phyloP scores from a whole-genome alignment of 2,888 invertebrate species.

The Sphaeridia pumilis region DNA sequence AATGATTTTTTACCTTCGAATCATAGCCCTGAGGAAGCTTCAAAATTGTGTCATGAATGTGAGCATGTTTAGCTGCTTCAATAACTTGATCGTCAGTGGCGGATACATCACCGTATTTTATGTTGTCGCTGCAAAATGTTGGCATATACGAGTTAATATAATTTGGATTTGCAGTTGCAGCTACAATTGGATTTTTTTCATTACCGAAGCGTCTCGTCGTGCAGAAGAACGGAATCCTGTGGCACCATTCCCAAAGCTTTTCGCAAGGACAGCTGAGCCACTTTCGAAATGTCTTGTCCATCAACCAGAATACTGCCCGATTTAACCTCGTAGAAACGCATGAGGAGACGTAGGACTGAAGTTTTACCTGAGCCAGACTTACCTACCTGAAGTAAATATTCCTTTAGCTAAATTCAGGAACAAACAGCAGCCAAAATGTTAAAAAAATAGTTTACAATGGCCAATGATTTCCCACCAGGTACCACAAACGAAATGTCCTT shows the following conservation, averaged over 20 bases:
- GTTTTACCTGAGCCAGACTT: no score
- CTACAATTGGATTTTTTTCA: constrained; percentile 26
- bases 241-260: constrained; percentile 86
- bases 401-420: no score
- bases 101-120: constrained; percentile 74
- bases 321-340: constrained; percentile 91
- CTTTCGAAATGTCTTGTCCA: constrained; percentile 74
- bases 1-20: constrained; percentile 61
- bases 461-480: no score
- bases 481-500: no score
- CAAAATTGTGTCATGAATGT: constrained; percentile 83
- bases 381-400: no score
- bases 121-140: constrained; percentile 71
- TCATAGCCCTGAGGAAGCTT: constrained; percentile 81
- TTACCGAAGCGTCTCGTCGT: constrained; percentile 74
- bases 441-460: no score
- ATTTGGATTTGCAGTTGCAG: no score
- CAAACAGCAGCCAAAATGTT: no score
- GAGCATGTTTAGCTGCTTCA: constrained; percentile 78
- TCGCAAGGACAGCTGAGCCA: constrained; percentile 72
- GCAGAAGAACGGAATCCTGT: constrained; percentile 92
- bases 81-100: constrained; percentile 72
- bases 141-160: no score
- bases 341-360: constrained; percentile 84
- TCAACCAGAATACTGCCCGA: constrained; percentile 76